These are phyloP conservation scores for Campylorhamphus procurvoides DNA, from an alignment of 2,113 vertebrate species.

Conservation along the genomic window DNA sequence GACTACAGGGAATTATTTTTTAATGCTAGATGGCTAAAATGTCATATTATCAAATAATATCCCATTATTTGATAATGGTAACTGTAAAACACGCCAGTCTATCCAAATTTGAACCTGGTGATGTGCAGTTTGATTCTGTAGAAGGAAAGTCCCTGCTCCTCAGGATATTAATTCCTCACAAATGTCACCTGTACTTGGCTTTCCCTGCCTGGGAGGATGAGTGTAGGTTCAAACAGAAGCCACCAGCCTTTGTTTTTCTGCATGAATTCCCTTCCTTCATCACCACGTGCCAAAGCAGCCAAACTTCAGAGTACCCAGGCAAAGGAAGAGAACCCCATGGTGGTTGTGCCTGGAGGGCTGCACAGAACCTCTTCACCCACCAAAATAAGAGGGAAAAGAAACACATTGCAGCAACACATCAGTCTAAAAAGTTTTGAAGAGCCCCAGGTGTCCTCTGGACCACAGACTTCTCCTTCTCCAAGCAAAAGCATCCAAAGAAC, in stretches of 20 bases:
- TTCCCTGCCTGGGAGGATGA: not conserved
- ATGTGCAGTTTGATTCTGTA: not conserved
- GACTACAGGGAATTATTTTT: not conserved
- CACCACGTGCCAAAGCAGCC: not conserved
- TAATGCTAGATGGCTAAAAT: not conserved
- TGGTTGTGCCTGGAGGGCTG: not conserved
- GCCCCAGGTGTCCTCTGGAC: not conserved
- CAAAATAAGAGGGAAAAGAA: not conserved
- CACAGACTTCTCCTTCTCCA: not conserved
- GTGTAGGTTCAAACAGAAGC: not conserved
- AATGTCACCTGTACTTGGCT: not conserved
- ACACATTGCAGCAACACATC: not conserved
- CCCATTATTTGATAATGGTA: not conserved
- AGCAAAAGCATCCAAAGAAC: not conserved
- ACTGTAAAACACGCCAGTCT: not conserved
- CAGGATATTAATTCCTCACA: not conserved
- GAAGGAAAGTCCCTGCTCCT: not conserved
- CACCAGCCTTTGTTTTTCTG: not conserved
- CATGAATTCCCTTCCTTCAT: not conserved
- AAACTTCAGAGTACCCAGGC: not conserved
- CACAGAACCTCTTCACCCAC: not conserved
- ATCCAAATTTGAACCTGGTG: not conserved
- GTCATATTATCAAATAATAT: not conserved
- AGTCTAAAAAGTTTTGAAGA: not conserved
- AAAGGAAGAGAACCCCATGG: not conserved